Evolutionary conservation across 2,888 invertebrate species (phyloP), one percentile per base, ranked within the genome.

Genomic region (Dione vanillae): DNA sequence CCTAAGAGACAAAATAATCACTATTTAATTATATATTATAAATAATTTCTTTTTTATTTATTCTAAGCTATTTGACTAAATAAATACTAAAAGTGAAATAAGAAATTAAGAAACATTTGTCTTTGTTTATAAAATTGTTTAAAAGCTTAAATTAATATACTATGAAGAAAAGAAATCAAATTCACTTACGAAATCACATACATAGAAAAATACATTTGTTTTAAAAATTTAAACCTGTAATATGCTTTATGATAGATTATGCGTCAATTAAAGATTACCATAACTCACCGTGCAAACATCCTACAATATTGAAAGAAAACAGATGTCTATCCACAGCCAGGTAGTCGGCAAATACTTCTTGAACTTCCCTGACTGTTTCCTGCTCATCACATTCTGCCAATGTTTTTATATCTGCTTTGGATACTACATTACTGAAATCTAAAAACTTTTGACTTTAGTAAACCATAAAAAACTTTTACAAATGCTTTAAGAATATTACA

Each of bases 391-490:
- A 97, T 90, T 99, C 99, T 0, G 99, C 99, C 73, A 99, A 88
- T 0, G 96, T 95, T 92, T 99, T 99, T 45, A 99, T 97, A 85
- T 99, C 99, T 12, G 98, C 97, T 86, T 99, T 99, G 43, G 98
- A 97, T 82, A 99, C 97, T 40, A 99, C 98, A 86, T 99, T 99
- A 84, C 98, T 99, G 90, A 99, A 99, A 94, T 99, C 98, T 98
- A 80, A 35, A 45, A 35, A 3, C 0, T 27, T 27, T 27, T 27
- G 27, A 5, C 5, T 27, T 27, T 27, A 5, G 27, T 27, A 27
- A 27, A 27, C 2, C 27, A 27, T 27, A 5, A 27, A 27, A 27
- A 27, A 3, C 27, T 27, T 27, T 27, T 2, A 27, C 2, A 3
- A 27, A 5, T 27, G 27, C 27, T 27, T n/a, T 27, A 27, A 27